Evolutionary conservation across 2,797 vertebrate genomes (phyloP), one percentile per base, ranked within the genome.

Genomic region (Erpetoichthys calabaricus): DNA sequence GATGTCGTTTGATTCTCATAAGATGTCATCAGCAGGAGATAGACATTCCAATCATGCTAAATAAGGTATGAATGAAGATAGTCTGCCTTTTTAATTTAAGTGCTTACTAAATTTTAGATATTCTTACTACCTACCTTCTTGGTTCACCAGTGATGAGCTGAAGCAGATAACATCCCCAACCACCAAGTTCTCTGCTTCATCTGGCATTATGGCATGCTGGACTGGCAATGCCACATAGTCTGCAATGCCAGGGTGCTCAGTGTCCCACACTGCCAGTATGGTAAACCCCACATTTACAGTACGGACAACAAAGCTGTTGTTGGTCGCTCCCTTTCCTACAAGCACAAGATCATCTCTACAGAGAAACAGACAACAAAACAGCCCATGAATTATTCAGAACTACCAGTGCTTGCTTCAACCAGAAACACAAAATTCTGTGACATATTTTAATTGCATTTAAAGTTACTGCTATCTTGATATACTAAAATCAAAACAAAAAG

Each of bases 161-260:
- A 84, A 82, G 64, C 82, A 85, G 68, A 84, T 64, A 42, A 80
- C 66, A n/a, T 81, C 80, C 4, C 82, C 81, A 1, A 73, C 56
- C 9, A 60, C 68, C n/a, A 69, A 55, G 0, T 65, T 53, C 6
- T 58, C 58, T 6, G 63, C 60, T 2, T 60, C 44, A 45, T 80
- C 66, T 1, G 78, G 76, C 43, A 70, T 64, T 4, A 85, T 82
- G 60, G 73, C 75, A 0, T 78, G 68, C 3, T 81, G 71, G 44
- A 80, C 80, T 3, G 75, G 63, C 8, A 84, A 67, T 4, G 79
- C 73, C 10, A 76, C 55, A 8, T 79, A 84, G 47, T 85, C 79
- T 0, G 76, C 78, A 70, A 83, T 68, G 55, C 75, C 78, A 2
- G 77, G 80, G 45, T 73, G 78, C 42, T 60, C 67, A 58, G 54